These are phyloP conservation scores for Schizopygopsis malacanthus DNA, from an alignment of 2,797 vertebrate species.

Conservation along the genomic window DNA sequence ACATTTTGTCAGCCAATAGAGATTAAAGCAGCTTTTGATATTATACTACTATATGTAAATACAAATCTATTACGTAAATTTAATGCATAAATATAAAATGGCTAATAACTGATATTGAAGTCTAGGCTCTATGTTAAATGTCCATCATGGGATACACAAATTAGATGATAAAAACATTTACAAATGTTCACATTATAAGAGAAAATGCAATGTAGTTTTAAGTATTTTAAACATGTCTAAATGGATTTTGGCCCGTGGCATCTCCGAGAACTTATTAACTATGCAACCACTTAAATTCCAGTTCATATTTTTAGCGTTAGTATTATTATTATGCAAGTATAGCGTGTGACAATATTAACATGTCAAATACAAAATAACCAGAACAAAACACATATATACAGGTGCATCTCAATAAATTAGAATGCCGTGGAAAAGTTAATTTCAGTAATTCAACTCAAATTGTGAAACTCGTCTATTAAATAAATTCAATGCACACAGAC, in stretches of 20 bases:
- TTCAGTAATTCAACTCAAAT: no score
- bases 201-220: no score
- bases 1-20: not conserved
- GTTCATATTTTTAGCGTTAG: not conserved
- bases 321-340: not conserved
- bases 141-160: not conserved
- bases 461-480: no score
- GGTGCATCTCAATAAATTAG: no score
- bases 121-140: not conserved
- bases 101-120: not conserved
- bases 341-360: no score
- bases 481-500: no score
- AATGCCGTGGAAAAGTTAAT: no score
- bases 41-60: no score
- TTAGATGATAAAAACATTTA: not conserved
- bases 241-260: accelerated
- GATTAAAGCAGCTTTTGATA: not conserved
- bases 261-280: not conserved
- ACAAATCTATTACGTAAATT: not conserved
- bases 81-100: not conserved
- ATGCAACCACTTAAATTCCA: not conserved
- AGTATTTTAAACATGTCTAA: not conserved
- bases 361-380: no score
- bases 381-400: no score
- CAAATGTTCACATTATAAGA: no score